Evolutionary conservation across 2,888 invertebrate species (phyloP), one percentile per base, ranked within the genome.

Genomic region (Didymodactylos carnosus): DNA sequence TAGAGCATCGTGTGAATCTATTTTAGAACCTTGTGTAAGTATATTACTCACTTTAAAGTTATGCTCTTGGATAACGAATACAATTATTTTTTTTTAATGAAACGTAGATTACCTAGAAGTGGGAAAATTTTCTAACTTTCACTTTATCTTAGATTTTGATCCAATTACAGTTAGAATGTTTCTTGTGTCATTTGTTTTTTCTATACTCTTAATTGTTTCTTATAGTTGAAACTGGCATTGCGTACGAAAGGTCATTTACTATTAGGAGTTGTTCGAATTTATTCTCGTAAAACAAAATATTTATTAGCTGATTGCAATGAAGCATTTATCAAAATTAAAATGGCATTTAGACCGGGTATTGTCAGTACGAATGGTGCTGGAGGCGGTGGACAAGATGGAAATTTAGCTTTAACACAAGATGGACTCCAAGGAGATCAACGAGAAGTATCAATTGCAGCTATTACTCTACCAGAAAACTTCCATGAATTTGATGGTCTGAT

Each of bases 321-420:
- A 84, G 98, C 98, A 0, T 98, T 98, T 84, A 94, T 99, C 78
- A 99, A 98, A 85, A 98, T 99, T 80, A 99, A 94, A 88, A 92
- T 94, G 92, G 97, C 97, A 49, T 98, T 98, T 83, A 87, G 95
- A 81, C 95, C 95, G 25, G 83, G 83, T 40, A 80, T 82, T 69
- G 62, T 62, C 7, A 35, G 62, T n/a, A 83, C 83, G 1, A 97
- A 98, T 84, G 62, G 62, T 35, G 29, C 62, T 3, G 35, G 1
- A n/a, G n/a, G 19, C 35, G 13, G 8, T 29, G 62, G 62, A 8
- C 62, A 62, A 62, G 62, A 62, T 62, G 3, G 35, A n/a, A n/a
- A n/a, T n/a, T n/a, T n/a, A n/a, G n/a, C n/a, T n/a, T n/a, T n/a
- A n/a, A n/a, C n/a, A n/a, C n/a, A n/a, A n/a, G n/a, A n/a, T n/a